Evolutionary conservation across 2,888 invertebrate genomes (phyloP).

Genomic region (Mantis religiosa): DNA sequence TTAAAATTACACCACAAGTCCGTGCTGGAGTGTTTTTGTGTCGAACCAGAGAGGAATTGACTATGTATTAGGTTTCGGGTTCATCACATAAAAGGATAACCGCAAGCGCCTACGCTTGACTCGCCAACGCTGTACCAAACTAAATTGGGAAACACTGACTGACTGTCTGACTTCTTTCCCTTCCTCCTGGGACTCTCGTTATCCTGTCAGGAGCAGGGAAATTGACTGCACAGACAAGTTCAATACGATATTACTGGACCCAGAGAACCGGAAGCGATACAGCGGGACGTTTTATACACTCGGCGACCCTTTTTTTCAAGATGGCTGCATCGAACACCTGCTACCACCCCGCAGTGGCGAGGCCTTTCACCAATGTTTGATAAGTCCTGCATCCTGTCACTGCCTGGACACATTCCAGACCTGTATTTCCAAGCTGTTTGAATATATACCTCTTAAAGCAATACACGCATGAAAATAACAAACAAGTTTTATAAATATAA

Average conservation of each 20-base stretch:
- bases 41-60: not conserved
- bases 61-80: not conserved
- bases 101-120: not conserved
- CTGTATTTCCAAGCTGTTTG: too few species aligned
- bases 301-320: not conserved
- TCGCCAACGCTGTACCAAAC: not conserved
- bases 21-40: not conserved
- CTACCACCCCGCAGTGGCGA: not conserved
- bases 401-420: too few species aligned
- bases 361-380: not conserved
- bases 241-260: not conserved
- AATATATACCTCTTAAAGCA: too few species aligned
- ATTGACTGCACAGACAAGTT: not conserved
- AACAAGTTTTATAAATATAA: too few species aligned
- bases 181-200: not conserved
- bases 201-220: not conserved
- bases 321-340: not conserved
- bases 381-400: not conserved
- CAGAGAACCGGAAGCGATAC: not conserved
- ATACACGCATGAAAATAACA: too few species aligned
- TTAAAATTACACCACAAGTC: not conserved
- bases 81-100: not conserved
- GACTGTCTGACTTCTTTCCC: not conserved
- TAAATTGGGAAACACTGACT: not conserved
- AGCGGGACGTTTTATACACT: not conserved